A percentile compares a stretch with the other conserved stretches of the same genome.
phyloP scores from a whole-genome alignment of 2,113 vertebrate genomes.

The Alligator mississippiensis region DNA sequence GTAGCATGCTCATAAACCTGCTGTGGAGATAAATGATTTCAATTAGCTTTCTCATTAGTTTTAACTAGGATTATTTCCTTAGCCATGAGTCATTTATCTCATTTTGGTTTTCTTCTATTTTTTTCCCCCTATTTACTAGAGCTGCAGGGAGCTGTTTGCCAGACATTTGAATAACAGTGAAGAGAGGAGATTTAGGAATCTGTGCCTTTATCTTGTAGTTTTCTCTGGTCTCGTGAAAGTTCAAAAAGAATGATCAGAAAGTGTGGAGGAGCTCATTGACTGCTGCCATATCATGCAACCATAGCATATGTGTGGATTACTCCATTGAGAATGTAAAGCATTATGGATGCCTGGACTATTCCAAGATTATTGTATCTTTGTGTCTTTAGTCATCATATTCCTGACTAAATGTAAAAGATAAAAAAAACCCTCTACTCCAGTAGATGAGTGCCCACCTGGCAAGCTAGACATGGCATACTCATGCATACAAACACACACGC shows the following conservation, averaged over 20 bases:
- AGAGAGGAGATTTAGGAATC: conserved; percentile 14
- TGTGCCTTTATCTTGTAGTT: not conserved
- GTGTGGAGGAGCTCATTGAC: not conserved
- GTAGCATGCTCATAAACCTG: conserved; percentile 44
- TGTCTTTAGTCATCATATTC: not conserved
- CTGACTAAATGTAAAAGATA: not conserved
- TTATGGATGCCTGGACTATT: not conserved
- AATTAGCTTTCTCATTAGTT: conserved; percentile 70
- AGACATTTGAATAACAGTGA: not conserved
- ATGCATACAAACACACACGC: too few relatives aligned
- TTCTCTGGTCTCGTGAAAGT: not conserved
- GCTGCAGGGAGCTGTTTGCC: not conserved
- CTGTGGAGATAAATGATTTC: conserved; percentile 63
- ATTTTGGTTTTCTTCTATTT: not conserved
- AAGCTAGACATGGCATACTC: too few relatives aligned
- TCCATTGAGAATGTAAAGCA: too few relatives aligned
- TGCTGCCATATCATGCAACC: too few relatives aligned
- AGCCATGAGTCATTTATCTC: conserved; percentile 61
- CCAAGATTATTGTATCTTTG: not conserved
- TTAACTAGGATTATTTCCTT: conserved; percentile 67
- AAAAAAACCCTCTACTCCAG: fast-evolving
- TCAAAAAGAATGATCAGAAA: not conserved
- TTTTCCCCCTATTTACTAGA: not conserved
- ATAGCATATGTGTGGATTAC: too few relatives aligned
- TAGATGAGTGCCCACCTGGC: too few relatives aligned